phyloP scores from a whole-genome alignment of 37 sponge, comb jelly and placozoan species.

The Geodia barretti region DNA sequence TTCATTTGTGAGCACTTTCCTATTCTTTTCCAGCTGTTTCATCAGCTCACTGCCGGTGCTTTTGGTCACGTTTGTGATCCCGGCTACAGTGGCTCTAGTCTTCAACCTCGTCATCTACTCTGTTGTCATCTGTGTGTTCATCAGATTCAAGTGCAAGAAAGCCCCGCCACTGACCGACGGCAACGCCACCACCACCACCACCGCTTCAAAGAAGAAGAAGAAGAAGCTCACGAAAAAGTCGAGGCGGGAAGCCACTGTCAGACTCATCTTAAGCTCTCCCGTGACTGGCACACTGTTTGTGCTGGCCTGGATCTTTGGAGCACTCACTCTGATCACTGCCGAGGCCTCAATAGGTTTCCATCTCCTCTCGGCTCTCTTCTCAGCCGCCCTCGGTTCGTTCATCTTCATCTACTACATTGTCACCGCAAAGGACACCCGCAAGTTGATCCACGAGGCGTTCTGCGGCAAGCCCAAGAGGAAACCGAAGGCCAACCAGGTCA shows the following conservation, averaged over 20 bases:
- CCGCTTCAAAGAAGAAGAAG: neutral
- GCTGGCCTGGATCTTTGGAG: neutral
- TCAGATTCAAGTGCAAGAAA: neutral
- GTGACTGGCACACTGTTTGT: neutral
- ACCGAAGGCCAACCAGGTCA: neutral
- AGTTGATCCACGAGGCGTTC: neutral
- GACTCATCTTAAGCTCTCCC: neutral
- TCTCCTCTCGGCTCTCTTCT: neutral
- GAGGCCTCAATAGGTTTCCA: neutral
- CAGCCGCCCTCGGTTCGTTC: neutral
- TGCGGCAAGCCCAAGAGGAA: neutral
- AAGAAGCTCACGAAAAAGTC: no score
- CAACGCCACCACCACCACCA: no score
- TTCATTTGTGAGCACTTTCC: neutral
- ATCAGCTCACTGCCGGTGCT: slow-evolving; percentile 28
- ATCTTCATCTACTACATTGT: neutral
- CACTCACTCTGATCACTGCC: neutral
- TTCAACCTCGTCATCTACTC: slow-evolving; percentile 39
- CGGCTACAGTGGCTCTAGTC: slow-evolving; percentile 13
- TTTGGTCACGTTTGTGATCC: slow-evolving; percentile 35
- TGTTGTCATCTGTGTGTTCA: neutral
- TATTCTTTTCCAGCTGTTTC: slow-evolving; percentile 33
- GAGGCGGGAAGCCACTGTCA: neutral
- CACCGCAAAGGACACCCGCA: neutral
- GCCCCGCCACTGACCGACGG: no score